Conservation (phyloP, 2,113 vertebrate species). For the Syrrhaptes paradoxus region DNA sequence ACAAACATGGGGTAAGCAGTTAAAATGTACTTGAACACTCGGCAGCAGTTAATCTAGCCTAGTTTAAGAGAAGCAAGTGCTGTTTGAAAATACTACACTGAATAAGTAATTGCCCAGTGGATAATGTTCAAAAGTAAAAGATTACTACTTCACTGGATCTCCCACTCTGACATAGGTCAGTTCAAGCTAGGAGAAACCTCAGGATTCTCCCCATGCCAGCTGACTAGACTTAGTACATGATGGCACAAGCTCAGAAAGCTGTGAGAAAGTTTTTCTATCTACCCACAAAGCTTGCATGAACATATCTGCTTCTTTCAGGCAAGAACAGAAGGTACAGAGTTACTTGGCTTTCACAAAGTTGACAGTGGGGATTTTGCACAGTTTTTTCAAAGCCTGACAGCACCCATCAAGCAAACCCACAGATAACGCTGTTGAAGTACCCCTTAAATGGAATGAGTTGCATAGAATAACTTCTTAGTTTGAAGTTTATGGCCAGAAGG, state of each 20-base stretch:
- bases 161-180: not conserved
- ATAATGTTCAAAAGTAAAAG: not conserved
- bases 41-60: not conserved
- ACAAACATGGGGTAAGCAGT: not conserved
- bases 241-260: not conserved
- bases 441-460: not conserved
- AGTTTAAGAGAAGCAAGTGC: not conserved
- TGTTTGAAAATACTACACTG: not conserved
- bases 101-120: not conserved
- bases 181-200: not conserved
- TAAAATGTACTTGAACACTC: not conserved
- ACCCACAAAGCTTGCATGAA: not conserved
- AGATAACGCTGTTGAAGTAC: not conserved
- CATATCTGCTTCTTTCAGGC: not conserved
- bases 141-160: not conserved
- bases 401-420: not conserved
- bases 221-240: not conserved
- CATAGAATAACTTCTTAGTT: not conserved
- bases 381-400: not conserved
- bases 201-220: not conserved
- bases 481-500: not conserved
- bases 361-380: not conserved
- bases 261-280: not conserved
- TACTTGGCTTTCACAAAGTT: not conserved
- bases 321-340: not conserved